A percentile compares a stretch with the other conserved stretches of the same genome.
These are phyloP conservation scores for Sporophila hypoxantha DNA, from an alignment of 2,113 vertebrate genomes.

Conservation along the genomic window DNA sequence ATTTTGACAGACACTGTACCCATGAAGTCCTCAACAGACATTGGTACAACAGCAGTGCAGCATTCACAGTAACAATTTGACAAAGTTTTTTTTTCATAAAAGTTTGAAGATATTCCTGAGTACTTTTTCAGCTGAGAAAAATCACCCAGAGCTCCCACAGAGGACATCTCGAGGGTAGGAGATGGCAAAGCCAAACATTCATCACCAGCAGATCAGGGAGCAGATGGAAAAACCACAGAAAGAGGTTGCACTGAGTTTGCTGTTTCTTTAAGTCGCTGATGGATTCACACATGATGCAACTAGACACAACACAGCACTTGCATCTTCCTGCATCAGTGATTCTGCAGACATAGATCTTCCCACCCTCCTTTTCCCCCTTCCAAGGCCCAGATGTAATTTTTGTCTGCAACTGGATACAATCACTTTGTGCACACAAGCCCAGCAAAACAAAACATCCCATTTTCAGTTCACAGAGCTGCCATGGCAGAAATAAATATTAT, in stretches of 20 bases:
- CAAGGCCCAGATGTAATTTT: constrained; percentile 28
- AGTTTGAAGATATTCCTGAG: background rate
- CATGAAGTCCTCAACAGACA: background rate
- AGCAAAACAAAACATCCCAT: constrained; percentile 38
- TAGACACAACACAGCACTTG: constrained; percentile 59
- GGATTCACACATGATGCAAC: constrained; percentile 62
- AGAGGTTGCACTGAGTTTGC: constrained; percentile 22
- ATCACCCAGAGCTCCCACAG: background rate
- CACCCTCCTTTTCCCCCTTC: constrained; percentile 37
- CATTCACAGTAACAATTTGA: fast-evolving
- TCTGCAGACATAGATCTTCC: constrained; percentile 50
- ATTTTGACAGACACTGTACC: background rate
- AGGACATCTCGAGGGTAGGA: background rate
- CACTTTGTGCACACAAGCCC: background rate
- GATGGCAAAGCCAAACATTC: background rate
- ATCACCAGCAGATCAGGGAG: background rate
- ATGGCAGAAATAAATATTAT: constrained; percentile 39
- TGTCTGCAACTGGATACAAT: constrained; percentile 29
- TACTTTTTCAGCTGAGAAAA: background rate
- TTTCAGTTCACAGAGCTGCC: constrained; percentile 27
- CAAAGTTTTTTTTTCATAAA: background rate
- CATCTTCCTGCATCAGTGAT: constrained; percentile 63
- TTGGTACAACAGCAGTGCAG: fast-evolving
- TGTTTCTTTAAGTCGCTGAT: constrained; percentile 58
- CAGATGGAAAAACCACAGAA: constrained; percentile 44